A percentile compares a stretch with the other conserved stretches of the same genome.
These are phyloP conservation scores for Ecliptopera silaceata DNA, from an alignment of 2,888 invertebrate genomes.

Conservation along the genomic window DNA sequence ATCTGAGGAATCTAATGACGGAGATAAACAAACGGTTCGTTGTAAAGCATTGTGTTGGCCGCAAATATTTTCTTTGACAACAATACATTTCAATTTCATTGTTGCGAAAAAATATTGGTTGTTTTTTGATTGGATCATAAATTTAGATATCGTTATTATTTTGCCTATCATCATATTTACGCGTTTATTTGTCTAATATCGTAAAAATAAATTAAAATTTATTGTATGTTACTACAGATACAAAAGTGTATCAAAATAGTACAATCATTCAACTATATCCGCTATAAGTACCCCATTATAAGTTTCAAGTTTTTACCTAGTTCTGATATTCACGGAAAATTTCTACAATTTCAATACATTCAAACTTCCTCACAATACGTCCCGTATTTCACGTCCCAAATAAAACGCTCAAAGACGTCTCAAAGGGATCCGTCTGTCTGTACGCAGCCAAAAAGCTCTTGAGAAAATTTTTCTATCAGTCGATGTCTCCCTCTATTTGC, in stretches of 20 bases:
- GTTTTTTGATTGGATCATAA: too few species aligned
- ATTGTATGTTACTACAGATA: too few species aligned
- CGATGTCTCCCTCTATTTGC: conserved; percentile 81
- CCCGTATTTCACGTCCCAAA: conserved; percentile 14
- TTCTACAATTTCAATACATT: conserved; percentile 4
- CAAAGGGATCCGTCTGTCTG: conserved; percentile 57
- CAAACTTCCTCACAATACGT: conserved; percentile 15
- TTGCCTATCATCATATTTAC: too few species aligned
- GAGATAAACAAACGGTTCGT: conserved; percentile 60
- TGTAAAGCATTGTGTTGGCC: conserved; percentile 38
- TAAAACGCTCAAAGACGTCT: conserved; percentile 48
- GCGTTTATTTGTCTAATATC: too few species aligned
- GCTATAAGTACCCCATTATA: neutral
- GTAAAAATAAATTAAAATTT: too few species aligned
- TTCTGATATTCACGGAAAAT: neutral
- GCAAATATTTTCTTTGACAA: conserved; percentile 14
- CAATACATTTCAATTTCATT: conserved; percentile 5
- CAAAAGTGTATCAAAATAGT: too few species aligned
- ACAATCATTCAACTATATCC: too few species aligned
- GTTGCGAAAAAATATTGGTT: neutral
- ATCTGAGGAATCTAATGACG: conserved; percentile 41
- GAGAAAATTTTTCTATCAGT: conserved; percentile 75
- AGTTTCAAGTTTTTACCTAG: too few species aligned
- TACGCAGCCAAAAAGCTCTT: conserved; percentile 65
- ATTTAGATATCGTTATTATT: too few species aligned